Base-by-base conservation (phyloP, 2,888 invertebrate genomes). In the Clivina fossor region DNA sequence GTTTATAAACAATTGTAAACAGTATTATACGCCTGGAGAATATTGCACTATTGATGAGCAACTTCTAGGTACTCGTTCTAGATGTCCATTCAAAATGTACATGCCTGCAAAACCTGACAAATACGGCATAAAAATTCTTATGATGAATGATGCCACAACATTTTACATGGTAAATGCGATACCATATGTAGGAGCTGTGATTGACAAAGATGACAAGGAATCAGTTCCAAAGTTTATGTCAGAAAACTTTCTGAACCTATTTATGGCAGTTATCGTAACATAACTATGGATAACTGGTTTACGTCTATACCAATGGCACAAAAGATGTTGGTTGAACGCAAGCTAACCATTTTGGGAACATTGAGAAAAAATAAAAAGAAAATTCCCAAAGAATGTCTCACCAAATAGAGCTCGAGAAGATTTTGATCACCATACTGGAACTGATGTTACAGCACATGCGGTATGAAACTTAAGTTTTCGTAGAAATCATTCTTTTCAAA, bases 41-140 rank as follows among this genome's bases (percentile, higher is more conserved):
- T 32, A 60, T 49, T 62, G 61, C 4, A 69, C 68, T 22, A 65
- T 69, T 35, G 67, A 69, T 47, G 67, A 66, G 55, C 63, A 64
- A 46, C 54, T 67, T 8, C 61, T 66, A 9, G 61, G 62, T 4
- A 65, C 61, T 58, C 54, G 65, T 13, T 65, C 64, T 1, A 32
- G 61, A 15, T 65, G 65, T 47, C 24, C 18, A 4, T 65, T 66
- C 51, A 46, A 60, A 4, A 62, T 65, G 57, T 67, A 65, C 47
- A 64, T 67, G 16, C 64, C 65, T 57, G 59, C 62, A 5, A 69
- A 70, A 58, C 66, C 68, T 7, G 66, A 68, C 33, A 68, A 66
- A 56, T 70, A 70, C 59, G 71, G 69, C 7, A 55, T 71, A 16
- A 71, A 72, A 63, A 62, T 72, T 13, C 51, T 64, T 44, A 64